Evolutionary conservation across 2,888 invertebrate genomes (phyloP).

Genomic region (Hermodice carunculata): DNA sequence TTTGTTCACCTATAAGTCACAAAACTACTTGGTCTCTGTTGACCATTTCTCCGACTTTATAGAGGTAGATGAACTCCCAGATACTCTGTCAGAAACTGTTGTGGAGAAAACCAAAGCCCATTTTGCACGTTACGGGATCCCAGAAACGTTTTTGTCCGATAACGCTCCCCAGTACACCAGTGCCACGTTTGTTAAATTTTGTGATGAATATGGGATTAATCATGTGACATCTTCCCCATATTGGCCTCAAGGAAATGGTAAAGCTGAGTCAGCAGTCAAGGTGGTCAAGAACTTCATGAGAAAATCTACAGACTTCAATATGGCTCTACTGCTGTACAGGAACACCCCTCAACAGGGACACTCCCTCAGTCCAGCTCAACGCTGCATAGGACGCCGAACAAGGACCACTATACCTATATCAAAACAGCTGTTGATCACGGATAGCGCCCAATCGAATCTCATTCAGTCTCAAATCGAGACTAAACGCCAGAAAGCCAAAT

Average conservation of each 20-base stretch:
- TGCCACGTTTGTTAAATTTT: not conserved
- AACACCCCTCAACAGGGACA: conserved; percentile 17
- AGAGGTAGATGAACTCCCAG: conserved; percentile 2
- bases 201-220: conserved; percentile 1
- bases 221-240: conserved; percentile 14
- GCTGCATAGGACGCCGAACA: not conserved
- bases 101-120: conserved; percentile 5
- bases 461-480: too few relatives aligned
- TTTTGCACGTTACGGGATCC: conserved; percentile 1
- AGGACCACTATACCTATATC: too few relatives aligned
- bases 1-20: not conserved
- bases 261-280: not conserved
- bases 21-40: conserved; percentile 12
- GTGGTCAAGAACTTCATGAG: not conserved
- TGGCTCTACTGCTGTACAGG: conserved; percentile 7
- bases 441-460: too few relatives aligned
- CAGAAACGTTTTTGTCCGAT: conserved; percentile 4
- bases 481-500: too few relatives aligned
- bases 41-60: conserved; percentile 11
- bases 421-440: too few relatives aligned
- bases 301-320: not conserved
- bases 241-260: conserved; percentile 13
- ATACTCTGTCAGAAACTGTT: conserved; percentile 4
- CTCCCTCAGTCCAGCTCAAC: conserved; percentile 9
- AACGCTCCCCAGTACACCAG: not conserved